Base-by-base conservation (phyloP, 1,140 invertebrate genomes). In the Drosophila bocki region DNA sequence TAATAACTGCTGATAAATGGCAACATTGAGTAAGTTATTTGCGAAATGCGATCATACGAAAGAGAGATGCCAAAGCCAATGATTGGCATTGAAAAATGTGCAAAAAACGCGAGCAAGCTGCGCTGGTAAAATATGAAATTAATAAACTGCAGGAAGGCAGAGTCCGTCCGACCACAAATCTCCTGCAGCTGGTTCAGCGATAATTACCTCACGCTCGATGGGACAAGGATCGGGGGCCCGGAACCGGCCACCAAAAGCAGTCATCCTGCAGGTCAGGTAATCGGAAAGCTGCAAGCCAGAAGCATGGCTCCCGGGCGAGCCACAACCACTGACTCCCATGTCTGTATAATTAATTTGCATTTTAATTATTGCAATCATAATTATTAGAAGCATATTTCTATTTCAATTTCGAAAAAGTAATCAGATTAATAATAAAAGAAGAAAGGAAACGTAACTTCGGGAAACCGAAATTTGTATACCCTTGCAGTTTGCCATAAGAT, bases 101-200 rank as follows among this genome's bases (percentile, higher is more conserved):
- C 57, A 61, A 33, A 41, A 33, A 58, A 41, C 29, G 22, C 37
- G n/a, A 59, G 22, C 42, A 54, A 60, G 50, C 32, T 15, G 37
- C 17, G 45, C 53, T n/a, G 47, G 41, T 47, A 67, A 78, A 75
- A 75, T 75, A 83, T 71, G 39, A 82, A 75, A 70, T 82, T 69
- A 68, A 78, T 82, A 79, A 83, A 57, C 70, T 71, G 71, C 75
- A 60, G 50, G 12, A n/a, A 39, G 17, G 1, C 33, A 13, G 51
- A 15, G 51, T 19, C 17, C 17, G 51, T 19, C 12, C 17, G 33
- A 13, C 17, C 17, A 59, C 61, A 48, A 19, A 62, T 59, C 53
- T 37, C 19, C 45, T 50, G 39, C 41, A 44, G 54, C 48, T 48
- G 58, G 15, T 12, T 35, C 39, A 37, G 12, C 19, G 63, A 41